Conservation (phyloP, 2,113 vertebrate species). For the Regulus satrapa region DNA sequence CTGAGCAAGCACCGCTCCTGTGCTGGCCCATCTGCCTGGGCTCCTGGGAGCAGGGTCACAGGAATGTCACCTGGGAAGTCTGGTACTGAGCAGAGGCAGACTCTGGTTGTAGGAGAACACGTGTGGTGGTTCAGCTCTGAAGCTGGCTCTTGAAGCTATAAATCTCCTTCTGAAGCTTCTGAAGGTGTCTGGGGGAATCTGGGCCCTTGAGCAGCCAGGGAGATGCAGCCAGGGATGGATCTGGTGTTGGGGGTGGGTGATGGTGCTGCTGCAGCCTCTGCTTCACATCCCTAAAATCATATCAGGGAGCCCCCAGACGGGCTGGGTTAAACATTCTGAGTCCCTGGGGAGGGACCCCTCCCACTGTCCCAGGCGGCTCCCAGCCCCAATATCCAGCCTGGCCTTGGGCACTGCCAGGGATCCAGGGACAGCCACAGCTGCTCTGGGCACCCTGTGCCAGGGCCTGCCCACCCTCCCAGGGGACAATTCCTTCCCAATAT, state of each 20-base stretch:
- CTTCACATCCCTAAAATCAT: background rate
- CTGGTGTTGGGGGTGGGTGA: background rate
- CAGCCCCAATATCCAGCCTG: accelerated
- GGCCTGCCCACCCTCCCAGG: accelerated
- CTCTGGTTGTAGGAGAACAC: background rate
- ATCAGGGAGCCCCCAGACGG: background rate
- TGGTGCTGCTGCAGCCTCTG: background rate
- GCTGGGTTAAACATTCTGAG: accelerated
- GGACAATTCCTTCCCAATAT: accelerated
- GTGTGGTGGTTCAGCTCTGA: background rate
- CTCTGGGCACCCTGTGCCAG: background rate
- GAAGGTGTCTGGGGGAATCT: background rate
- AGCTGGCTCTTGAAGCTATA: too few relatives aligned
- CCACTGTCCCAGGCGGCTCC: background rate
- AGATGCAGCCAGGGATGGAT: background rate
- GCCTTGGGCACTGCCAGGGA: background rate
- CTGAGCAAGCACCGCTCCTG: background rate
- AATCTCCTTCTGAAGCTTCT: too few relatives aligned
- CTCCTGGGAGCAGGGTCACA: background rate
- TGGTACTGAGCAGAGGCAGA: background rate
- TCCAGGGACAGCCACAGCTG: background rate
- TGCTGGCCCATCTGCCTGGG: background rate
- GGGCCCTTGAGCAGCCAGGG: background rate
- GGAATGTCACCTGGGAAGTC: background rate
- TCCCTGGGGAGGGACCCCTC: background rate